Evolutionary conservation across 2,797 vertebrate species (phyloP), one percentile per base, ranked within the genome.

Genomic region (Thripadectes ignobilis): DNA sequence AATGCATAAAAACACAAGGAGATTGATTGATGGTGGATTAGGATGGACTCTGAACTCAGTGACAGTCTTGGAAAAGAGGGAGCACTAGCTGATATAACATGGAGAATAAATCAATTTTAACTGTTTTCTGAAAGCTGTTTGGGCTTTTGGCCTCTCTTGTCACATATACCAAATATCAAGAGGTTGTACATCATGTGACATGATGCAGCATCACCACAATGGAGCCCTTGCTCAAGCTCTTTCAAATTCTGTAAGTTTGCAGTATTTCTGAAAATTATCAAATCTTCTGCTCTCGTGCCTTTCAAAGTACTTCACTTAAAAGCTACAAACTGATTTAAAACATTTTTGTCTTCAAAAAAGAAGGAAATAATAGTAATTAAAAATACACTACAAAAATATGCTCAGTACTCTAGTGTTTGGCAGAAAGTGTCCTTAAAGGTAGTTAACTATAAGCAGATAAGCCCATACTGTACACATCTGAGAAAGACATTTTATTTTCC

Each of bases 401-500:
- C 11, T 51, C 22, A 58, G 52, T 67, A 49, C 20, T 67, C 16
- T 32, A 36, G n/a, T 8, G 41, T 63, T 51, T 52, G 51, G 20
- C 38, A 86, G 66, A 68, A 73, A 27, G 9, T 5, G 13, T 36
- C 72, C 32, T 66, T 55, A 73, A 63, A 69, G 29, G 7, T 23
- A 43, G 10, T 32, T 52, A 63, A 52, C 11, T 84, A 86, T 46
- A 90, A 16, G 18, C 48, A 88, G n/a, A 46, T 72, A 71, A 83
- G 59, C 9, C n/a, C 84, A 29, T 36, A 77, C 9, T 59, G 29
- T 18, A 7, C 54, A 41, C 1, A 7, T 14, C 65, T 93, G 43
- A 95, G 58, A 75, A 92, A 85, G 36, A 17, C 68, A 72, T 27
- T 55, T 94, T 94, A 86, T 88, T 94, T 92, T 76, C 26, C 20